Base-by-base conservation (phyloP, 2,888 invertebrate genomes). In the Scaptomyza flava region DNA sequence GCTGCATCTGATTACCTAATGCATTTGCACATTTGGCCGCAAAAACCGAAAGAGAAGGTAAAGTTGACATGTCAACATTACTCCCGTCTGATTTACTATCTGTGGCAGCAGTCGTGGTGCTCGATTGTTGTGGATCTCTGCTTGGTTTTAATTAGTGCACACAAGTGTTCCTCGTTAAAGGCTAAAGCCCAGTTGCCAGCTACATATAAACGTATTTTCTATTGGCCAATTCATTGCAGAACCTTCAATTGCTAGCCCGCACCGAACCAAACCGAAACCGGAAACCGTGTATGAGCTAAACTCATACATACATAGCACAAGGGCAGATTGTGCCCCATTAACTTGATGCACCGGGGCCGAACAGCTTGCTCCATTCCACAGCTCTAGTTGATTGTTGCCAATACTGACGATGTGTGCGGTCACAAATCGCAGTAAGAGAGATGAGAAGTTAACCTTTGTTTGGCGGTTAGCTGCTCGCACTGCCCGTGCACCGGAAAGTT, bases 111-210 rank as follows among this genome's bases (percentile, higher is more conserved):
- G 61, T 46, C 57, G 62, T 59, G 53, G 48, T 60, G 67, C 69
- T 78, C 67, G 78, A 70, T 73, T 70, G 70, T 72, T 63, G 58
- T 69, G 71, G 73, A 72, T 66, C 68, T 45, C 67, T 58, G 80
- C 79, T 73, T 79, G 87, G 76, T 89, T 90, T 90, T 90, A 90
- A 90, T 90, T 90, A 90, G 90, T 88, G 83, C 83, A 81, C 76
- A 82, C 74, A 75, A 77, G 68, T 70, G 69, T 52, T 45, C 11
- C 68, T 51, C 52, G 58, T 43, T 46, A 34, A 76, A 58, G 59
- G 45, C 33, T 48, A 33, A 46, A 53, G 62, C 46, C 17, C 59
- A 42, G 59, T 47, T 61, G 34, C 36, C 59, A 42, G 61, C 17
- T 57, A 57, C 50, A 34, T 62, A 57, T 23, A 12, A 34, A 33